Evolutionary conservation across 2,888 invertebrate genomes (phyloP).

Genomic region (Callosobruchus maculatus): DNA sequence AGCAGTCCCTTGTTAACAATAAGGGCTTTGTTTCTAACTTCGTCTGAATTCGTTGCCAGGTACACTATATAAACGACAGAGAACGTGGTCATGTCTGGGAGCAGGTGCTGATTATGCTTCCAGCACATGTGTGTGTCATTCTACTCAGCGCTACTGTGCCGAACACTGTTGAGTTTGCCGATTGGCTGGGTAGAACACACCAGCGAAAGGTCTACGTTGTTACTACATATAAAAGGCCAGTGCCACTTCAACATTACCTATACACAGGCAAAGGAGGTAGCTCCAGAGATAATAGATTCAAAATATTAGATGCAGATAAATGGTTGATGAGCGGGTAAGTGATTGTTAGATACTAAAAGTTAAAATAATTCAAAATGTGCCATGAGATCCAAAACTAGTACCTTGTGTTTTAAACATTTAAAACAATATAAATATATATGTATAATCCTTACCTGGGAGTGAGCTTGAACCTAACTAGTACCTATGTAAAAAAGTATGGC

Average conservation of each 20-base stretch:
- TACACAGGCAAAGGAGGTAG: constrained; percentile 82
- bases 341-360: not conserved
- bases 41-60: no score
- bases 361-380: no score
- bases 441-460: no score
- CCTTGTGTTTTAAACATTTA: no score
- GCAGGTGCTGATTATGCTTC: constrained; percentile 90
- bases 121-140: constrained; percentile 91
- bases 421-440: no score
- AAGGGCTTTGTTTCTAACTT: no score
- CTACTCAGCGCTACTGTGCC: constrained; percentile 98
- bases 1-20: no score
- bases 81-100: constrained; percentile 98
- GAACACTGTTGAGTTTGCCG: constrained; percentile 93
- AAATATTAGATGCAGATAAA: constrained; percentile 75
- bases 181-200: constrained; percentile 83
- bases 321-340: constrained; percentile 64
- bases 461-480: no score
- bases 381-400: no score
- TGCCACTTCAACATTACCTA: constrained; percentile 91
- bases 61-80: constrained; percentile 94
- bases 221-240: constrained; percentile 88
- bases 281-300: constrained; percentile 69
- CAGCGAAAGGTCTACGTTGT: constrained; percentile 89
- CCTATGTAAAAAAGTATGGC: no score